A percentile compares a stretch with the other conserved stretches of the same genome.
phyloP scores from a whole-genome alignment of 2,797 vertebrate species.

The Hipposideros larvatus region DNA sequence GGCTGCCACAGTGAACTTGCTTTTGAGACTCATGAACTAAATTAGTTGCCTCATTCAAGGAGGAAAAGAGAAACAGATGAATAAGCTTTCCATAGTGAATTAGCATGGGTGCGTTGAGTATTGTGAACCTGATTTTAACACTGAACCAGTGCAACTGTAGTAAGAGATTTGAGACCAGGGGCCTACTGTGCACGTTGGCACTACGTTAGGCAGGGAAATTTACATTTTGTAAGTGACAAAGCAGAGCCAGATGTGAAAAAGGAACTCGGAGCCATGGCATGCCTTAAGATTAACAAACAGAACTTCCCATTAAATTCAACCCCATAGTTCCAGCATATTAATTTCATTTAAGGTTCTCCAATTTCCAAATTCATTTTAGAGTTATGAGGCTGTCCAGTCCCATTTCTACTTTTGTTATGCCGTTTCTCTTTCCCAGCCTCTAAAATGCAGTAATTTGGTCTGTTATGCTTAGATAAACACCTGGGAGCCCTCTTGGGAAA shows the following conservation, averaged over 20 bases:
- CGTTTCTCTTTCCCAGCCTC: constrained; percentile 73
- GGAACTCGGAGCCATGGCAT: background rate
- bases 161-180: background rate
- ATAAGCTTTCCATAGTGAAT: background rate
- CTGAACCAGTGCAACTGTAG: background rate
- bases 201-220: background rate
- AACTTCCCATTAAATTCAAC: constrained; percentile 48
- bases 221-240: background rate
- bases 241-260: background rate
- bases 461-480: constrained; percentile 86
- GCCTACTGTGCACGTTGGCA: background rate
- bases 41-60: background rate
- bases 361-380: constrained; percentile 77
- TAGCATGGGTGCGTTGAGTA: background rate
- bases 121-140: background rate
- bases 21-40: background rate
- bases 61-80: background rate
- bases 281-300: constrained; percentile 52
- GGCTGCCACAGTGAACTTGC: background rate
- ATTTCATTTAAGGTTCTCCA: constrained; percentile 26
- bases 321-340: background rate
- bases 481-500: constrained; percentile 88
- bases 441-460: constrained; percentile 81
- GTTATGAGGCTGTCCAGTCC: constrained; percentile 73
- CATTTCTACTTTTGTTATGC: constrained; percentile 76